These are phyloP conservation scores for Pedetes capensis DNA, from an alignment of 2,113 vertebrate genomes.

Conservation along the genomic window DNA sequence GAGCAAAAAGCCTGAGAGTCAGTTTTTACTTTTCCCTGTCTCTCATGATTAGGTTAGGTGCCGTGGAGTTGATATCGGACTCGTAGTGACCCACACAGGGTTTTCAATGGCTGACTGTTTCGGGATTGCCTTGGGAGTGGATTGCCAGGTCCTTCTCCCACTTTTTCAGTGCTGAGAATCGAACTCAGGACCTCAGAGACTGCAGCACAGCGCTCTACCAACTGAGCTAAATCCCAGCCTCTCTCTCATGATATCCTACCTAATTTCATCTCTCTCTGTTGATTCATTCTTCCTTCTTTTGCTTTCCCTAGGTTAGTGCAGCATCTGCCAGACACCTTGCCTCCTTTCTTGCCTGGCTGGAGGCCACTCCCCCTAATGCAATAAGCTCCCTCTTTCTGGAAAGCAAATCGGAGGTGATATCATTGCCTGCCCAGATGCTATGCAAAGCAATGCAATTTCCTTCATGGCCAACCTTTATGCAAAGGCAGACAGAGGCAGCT, in stretches of 20 bases:
- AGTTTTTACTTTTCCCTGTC: neutral
- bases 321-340: neutral
- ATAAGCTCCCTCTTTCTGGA: neutral
- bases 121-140: no score
- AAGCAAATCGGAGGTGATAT: slow-evolving; percentile 11
- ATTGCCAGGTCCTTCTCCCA: no score
- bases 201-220: no score
- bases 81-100: no score
- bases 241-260: neutral
- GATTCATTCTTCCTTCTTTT: neutral
- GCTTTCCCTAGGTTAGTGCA: no score
- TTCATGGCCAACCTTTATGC: neutral
- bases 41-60: no score
- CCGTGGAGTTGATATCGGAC: no score
- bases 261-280: neutral
- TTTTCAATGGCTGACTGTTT: no score
- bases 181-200: no score
- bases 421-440: neutral
- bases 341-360: neutral
- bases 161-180: no score
- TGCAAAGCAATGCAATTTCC: slow-evolving; percentile 43
- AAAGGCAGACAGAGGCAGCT: slow-evolving; percentile 1
- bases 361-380: neutral
- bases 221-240: no score
- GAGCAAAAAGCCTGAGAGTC: neutral